Conservation (phyloP, 2,113 vertebrate genomes). For the Ptilonorhynchus violaceus region DNA sequence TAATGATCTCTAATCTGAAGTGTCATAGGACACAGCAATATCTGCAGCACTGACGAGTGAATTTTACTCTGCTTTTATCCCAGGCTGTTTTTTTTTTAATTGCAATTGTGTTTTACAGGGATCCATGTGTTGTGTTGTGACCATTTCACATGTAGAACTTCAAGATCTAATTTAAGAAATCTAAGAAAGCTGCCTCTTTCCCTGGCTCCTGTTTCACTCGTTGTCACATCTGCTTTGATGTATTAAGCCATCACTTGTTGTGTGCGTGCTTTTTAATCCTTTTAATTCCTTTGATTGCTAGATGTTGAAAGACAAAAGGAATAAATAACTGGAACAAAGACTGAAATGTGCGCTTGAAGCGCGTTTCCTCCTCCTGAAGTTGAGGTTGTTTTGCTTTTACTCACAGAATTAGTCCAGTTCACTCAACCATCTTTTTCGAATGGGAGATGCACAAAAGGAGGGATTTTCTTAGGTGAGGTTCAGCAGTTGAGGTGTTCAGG, state of each 20-base stretch:
- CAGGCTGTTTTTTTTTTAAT: not conserved
- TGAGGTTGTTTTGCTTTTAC: not conserved
- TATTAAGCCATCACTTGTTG: constrained; percentile 37
- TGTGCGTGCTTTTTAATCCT: constrained; percentile 47
- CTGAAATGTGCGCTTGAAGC: not conserved
- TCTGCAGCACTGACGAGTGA: not conserved
- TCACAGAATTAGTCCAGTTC: not conserved
- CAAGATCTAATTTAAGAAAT: not conserved
- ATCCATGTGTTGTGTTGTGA: not conserved
- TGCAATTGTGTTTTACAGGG: rapidly evolving
- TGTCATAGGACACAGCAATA: not conserved
- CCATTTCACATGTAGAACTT: not conserved
- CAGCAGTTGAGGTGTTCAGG: not conserved
- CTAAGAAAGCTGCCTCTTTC: not conserved
- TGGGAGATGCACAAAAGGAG: not conserved
- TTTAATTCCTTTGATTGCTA: constrained; percentile 58
- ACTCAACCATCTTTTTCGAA: not conserved
- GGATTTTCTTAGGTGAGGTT: not conserved
- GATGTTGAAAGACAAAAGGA: constrained; percentile 48
- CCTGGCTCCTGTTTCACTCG: not conserved
- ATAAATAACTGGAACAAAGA: constrained; percentile 22
- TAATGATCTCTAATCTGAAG: not conserved
- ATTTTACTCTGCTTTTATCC: not conserved
- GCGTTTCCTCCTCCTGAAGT: not conserved
- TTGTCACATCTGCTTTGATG: constrained; percentile 29